These are phyloP conservation scores for Protophormia terraenovae DNA, from an alignment of 2,888 invertebrate genomes.

Conservation along the genomic window DNA sequence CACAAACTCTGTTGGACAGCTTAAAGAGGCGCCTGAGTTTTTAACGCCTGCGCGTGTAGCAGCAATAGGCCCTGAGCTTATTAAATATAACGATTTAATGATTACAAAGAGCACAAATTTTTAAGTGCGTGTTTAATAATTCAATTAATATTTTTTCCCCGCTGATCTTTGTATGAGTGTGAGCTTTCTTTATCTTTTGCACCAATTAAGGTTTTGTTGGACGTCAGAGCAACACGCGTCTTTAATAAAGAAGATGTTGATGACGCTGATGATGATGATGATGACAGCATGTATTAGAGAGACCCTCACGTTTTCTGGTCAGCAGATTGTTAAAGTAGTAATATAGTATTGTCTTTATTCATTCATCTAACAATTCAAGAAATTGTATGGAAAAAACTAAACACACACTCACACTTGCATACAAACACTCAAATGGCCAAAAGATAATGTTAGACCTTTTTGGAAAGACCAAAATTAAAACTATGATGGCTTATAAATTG, in stretches of 20 bases:
- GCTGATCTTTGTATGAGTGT: not conserved
- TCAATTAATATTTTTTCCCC: too few species aligned
- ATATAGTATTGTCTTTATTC: not conserved
- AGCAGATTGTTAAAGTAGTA: not conserved
- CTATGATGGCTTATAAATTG: conserved; percentile 75
- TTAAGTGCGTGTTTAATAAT: not conserved
- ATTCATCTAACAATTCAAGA: not conserved
- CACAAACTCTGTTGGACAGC: not conserved
- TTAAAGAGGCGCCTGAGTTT: not conserved
- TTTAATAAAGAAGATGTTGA: not conserved
- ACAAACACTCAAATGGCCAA: not conserved
- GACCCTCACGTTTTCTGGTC: not conserved
- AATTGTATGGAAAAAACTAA: not conserved
- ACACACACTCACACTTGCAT: not conserved
- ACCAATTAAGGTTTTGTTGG: conserved; percentile 2
- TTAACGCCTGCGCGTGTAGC: not conserved
- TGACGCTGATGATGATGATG: not conserved
- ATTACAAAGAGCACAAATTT: too few species aligned
- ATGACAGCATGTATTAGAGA: not conserved
- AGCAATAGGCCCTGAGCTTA: not conserved
- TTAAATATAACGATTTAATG: not conserved
- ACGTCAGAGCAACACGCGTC: not conserved
- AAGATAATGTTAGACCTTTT: conserved; percentile 1
- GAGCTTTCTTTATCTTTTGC: not conserved
- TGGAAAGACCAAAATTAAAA: conserved; percentile 18